Evolutionary conservation across 2,797 vertebrate genomes (phyloP), one percentile per base, ranked within the genome.

Genomic region (Sarcoramphus papa): DNA sequence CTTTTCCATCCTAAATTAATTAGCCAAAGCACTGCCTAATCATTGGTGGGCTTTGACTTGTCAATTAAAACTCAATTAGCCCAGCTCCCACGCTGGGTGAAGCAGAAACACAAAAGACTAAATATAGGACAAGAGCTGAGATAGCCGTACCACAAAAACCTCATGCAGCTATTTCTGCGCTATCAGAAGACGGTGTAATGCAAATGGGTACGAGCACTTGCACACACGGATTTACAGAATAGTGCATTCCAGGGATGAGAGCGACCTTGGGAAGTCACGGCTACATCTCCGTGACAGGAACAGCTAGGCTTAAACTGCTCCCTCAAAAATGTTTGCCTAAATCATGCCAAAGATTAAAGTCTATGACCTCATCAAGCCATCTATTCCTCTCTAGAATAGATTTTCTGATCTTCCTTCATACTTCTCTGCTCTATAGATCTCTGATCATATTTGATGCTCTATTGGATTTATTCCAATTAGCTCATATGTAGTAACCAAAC

Each of bases 41-140:
- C 77, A 91, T 70, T 19, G 4, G 74, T 19, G 2, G 70, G 81
- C 78, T 93, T 65, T 68, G 19, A 59, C 77, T 76, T 67, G 70
- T 82, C 89, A 96, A 74, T 93, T 97, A 89, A 94, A 93, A 73
- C 74, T 84, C 86, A 90, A 65, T 92, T 95, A 92, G 92, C 81
- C 56, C 70, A 51, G 80, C 70, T 89, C 84, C 84, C 88, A 89
- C 1, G 7, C 88, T 89, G 93, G 40, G 54, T 20, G 31, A 62
- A 60, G 77, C 62, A 88, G 70, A 45, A 74, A 65, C 70, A 79
- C 78, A 82, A 41, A 76, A 80, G 91, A 86, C 70, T 87, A 69
- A 81, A 30, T 18, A 51, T 2, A 69, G 59, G 63, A 37, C 40
- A 63, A 31, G 70, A 63, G 78, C 85, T 24, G 73, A 90, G 67